Evolutionary conservation across 2,113 vertebrate species (phyloP).

Genomic region (Mormyrus iriodes): DNA sequence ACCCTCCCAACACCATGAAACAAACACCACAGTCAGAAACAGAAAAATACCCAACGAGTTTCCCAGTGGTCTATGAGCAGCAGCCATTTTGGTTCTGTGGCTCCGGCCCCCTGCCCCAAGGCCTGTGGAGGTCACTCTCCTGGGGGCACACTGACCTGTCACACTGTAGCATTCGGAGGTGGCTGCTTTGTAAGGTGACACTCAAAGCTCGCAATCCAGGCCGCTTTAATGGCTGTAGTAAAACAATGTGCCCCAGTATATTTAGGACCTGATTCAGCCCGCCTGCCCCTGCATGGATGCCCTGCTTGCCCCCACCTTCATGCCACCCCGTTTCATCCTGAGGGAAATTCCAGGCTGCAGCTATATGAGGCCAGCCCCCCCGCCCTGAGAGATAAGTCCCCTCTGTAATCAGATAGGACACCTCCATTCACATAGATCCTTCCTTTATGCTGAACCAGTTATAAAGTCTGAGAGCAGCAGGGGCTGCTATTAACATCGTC

Average conservation of each 20-base stretch:
- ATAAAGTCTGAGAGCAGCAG: neutral
- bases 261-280: no score
- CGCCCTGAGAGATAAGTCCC: no score
- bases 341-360: neutral
- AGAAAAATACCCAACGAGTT: neutral
- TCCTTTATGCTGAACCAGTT: neutral
- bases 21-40: neutral
- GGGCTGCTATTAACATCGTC: neutral
- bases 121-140: neutral
- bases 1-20: neutral
- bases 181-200: neutral
- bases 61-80: neutral
- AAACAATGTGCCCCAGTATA: neutral
- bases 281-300: neutral
- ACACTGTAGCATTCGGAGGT: neutral
- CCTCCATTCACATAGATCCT: neutral
- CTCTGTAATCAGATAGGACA: neutral
- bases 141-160: neutral
- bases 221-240: neutral
- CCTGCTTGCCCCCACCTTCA: neutral
- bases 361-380: neutral
- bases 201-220: neutral
- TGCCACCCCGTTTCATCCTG: neutral
- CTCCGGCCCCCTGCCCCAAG: neutral
- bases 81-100: neutral